Conservation (phyloP, 2,797 vertebrate genomes). For the Xenops minutus region DNA sequence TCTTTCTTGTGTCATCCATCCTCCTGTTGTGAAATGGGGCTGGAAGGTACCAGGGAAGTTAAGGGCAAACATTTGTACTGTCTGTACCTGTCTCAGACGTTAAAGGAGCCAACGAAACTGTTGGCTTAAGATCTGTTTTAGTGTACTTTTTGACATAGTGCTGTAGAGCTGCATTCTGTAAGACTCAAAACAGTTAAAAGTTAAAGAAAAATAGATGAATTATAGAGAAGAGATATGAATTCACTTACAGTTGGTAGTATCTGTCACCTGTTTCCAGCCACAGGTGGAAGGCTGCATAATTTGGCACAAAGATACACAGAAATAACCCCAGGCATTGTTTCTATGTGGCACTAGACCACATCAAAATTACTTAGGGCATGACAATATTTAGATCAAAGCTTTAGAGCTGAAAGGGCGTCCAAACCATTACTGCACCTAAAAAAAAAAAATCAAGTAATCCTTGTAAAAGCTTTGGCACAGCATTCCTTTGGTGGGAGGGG, state of each 20-base stretch:
- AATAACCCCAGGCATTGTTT: conserved; percentile 5
- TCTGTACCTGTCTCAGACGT: not conserved
- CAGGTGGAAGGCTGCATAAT: not conserved
- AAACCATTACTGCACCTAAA: not conserved
- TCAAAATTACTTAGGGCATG: not conserved
- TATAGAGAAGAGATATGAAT: not conserved
- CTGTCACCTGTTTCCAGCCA: not conserved
- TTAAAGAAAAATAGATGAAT: not conserved
- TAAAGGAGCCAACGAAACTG: not conserved
- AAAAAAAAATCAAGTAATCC: not conserved
- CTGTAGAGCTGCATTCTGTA: not conserved
- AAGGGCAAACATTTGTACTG: not conserved
- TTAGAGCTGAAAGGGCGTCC: conserved; percentile 17
- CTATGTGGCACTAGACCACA: not conserved
- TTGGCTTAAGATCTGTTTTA: not conserved
- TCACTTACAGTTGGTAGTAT: not conserved
- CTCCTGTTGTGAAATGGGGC: not conserved
- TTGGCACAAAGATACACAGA: not conserved
- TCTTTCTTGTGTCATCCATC: not conserved
- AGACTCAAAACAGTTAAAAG: not conserved
- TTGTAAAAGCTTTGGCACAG: not conserved
- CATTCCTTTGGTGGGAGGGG: not conserved
- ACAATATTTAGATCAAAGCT: conserved; percentile 19
- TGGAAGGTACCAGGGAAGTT: not conserved
- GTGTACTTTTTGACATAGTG: not conserved